These are phyloP conservation scores for Drosophila borealis DNA, from an alignment of 2,888 invertebrate species.

Conservation along the genomic window DNA sequence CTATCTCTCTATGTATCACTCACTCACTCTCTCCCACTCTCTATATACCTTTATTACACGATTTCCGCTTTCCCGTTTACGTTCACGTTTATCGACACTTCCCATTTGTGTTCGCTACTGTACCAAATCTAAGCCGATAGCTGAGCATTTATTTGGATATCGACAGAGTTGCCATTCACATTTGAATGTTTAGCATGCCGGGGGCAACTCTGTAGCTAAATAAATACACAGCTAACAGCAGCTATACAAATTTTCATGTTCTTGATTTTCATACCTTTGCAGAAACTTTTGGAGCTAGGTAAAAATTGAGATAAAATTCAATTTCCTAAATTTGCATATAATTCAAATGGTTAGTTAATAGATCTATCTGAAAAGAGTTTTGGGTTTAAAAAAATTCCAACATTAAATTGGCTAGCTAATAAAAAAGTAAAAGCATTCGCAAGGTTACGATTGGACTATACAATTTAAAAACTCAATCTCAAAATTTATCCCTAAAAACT, in stretches of 20 bases:
- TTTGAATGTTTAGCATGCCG: slow-evolving; percentile 9
- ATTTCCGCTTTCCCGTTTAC: slow-evolving; percentile 28
- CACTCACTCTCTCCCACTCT: slow-evolving; percentile 3
- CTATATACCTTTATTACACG: slow-evolving; percentile 2
- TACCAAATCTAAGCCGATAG: slow-evolving; percentile 2
- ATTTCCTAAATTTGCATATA: no score
- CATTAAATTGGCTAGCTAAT: no score
- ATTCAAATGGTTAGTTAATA: no score
- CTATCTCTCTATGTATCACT: slow-evolving; percentile 9
- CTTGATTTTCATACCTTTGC: slow-evolving; percentile 13
- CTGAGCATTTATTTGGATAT: slow-evolving; percentile 18
- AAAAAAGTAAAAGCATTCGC: no score
- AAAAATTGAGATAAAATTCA: neutral
- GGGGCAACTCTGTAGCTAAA: slow-evolving; percentile 4
- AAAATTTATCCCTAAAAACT: no score
- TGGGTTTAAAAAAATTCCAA: no score
- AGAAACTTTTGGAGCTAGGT: neutral
- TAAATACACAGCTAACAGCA: slow-evolving; percentile 16
- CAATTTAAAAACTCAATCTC: no score
- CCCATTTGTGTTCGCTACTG: slow-evolving; percentile 30
- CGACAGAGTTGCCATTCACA: slow-evolving; percentile 26
- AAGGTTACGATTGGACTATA: no score
- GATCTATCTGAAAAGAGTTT: no score
- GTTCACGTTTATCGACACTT: slow-evolving; percentile 47
- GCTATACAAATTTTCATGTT: slow-evolving; percentile 1